phyloP scores from a whole-genome alignment of 2,888 invertebrate genomes.

The Ferdinandea cuprea region DNA sequence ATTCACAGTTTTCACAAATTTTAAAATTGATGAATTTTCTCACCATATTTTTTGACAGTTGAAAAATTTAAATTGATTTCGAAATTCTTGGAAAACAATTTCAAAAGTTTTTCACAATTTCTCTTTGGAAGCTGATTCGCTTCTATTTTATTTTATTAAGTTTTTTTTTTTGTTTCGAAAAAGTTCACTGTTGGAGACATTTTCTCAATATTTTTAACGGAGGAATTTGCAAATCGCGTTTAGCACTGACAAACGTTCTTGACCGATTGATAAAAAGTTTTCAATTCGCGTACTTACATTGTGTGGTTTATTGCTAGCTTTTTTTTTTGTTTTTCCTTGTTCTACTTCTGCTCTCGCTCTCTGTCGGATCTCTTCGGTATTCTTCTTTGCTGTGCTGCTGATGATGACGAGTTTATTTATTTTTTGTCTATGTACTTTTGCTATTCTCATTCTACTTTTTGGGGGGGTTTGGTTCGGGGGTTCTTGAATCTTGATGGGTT shows the following conservation, averaged over 20 bases:
- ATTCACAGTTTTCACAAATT: too few species aligned
- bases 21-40: conserved; percentile 7
- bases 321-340: conserved; percentile 76
- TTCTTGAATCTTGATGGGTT: too few species aligned
- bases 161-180: conserved; percentile 20
- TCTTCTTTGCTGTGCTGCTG: too few species aligned
- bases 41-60: conserved; percentile 18
- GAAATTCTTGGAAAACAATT: conserved; percentile 53
- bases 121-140: conserved; percentile 69
- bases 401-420: conserved; percentile 1
- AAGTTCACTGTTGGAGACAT: conserved; percentile 19
- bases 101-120: conserved; percentile 74
- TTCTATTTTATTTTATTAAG: conserved; percentile 14
- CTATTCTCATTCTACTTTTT: conserved; percentile 33
- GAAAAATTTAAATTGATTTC: conserved; percentile 1
- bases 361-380: conserved; percentile 71
- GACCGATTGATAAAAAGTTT: conserved; percentile 83
- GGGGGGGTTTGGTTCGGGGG: neutral
- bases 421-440: conserved; percentile 9
- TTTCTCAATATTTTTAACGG: conserved; percentile 52
- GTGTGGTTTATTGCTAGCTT: conserved; percentile 76
- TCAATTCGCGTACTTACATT: conserved; percentile 75
- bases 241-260: conserved; percentile 81
- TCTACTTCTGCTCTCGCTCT: conserved; percentile 76
- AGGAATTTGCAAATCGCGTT: conserved; percentile 76